Evolutionary conservation across 2,888 invertebrate genomes (phyloP).

Genomic region (Hirtodrosophila cameraria): DNA sequence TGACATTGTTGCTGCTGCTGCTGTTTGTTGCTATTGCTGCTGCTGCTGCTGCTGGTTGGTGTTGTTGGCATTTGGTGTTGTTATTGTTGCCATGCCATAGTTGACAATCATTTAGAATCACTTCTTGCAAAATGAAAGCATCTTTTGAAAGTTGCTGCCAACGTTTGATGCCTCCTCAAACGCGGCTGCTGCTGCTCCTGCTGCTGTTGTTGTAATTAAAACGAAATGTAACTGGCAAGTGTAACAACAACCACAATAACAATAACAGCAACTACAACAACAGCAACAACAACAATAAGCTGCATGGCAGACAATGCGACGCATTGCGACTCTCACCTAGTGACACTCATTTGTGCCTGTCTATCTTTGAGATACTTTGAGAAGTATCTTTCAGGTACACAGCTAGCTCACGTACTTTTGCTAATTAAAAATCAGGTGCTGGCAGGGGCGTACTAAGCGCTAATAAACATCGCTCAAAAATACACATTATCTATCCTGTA

Average conservation of each 20-base stretch:
- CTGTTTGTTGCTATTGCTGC: conserved; percentile 27
- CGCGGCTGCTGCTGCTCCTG: conserved; percentile 17
- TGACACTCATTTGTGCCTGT: conserved; percentile 73
- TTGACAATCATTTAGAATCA: conserved; percentile 79
- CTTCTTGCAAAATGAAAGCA: conserved; percentile 79
- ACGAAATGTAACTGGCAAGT: conserved; percentile 78
- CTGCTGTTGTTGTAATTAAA: conserved; percentile 77
- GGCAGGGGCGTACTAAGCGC: conserved; percentile 31
- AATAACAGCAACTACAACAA: conserved; percentile 20
- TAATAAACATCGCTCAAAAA: conserved; percentile 53
- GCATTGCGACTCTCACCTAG: conserved; percentile 72
- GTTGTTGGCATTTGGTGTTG: conserved; percentile 36
- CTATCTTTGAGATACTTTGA: conserved; percentile 34
- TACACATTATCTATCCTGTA: conserved; percentile 55
- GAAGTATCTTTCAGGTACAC: conserved; percentile 6
- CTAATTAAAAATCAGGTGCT: conserved; percentile 60
- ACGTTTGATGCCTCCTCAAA: conserved; percentile 45
- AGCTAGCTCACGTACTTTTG: conserved; percentile 35
- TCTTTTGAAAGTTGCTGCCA: conserved; percentile 76
- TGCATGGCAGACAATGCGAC: conserved; percentile 53
- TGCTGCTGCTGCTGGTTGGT: conserved; percentile 34
- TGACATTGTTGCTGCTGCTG: conserved; percentile 65
- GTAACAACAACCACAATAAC: conserved; percentile 55
- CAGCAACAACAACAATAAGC: conserved; percentile 8
- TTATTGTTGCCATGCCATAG: conserved; percentile 74